Base-by-base conservation (phyloP, 1,140 invertebrate genomes). In the Lasioglossum baleicum region DNA sequence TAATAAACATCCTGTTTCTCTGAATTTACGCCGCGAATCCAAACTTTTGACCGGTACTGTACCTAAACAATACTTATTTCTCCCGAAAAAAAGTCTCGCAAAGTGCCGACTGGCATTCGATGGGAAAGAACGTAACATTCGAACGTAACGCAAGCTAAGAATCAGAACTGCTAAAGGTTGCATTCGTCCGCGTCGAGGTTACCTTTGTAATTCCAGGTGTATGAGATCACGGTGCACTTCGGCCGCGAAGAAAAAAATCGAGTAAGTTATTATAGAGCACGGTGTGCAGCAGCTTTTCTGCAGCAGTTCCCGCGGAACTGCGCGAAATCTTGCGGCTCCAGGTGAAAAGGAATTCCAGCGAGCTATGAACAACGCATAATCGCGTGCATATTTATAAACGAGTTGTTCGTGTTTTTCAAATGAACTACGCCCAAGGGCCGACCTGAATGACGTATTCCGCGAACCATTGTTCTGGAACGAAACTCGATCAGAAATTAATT, bases 121-220 rank as follows among this genome's bases (percentile, higher is more conserved):
- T 2, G 20, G 7, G n/a, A 58, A 58, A 6, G 20, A n/a, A 2
- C n/a, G 56, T 0, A 58, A 58, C 42, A 10, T 13, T 40, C 40
- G 10, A 44, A 1, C 64, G 64, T 42, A 65, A 48, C 15, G 11
- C 20, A 17, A 66, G 8, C 1, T 17, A 0, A 35, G 53, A 61
- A 69, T 61, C 31, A 10, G 58, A 69, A 60, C 75, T 60, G 20
- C 17, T 13, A 44, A n/a, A 68, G 40, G 56, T 35, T 69, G 53
- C 26, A 35, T 17, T 70, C 20, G 40, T 13, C 13, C 15, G 20
- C 10, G 8, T 5, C 51, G 56, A n/a, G 56, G 35, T 22, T 40
- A 42, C 10, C 56, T 76, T 69, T 35, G 56, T 66, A 76, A 76
- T 76, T 76, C 75, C 75, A 76, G 26, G 66, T 26, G 65, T 76